Percentiles rank a stretch among this genome's conserved stretches.
Conservation (phyloP, 2,888 invertebrate genomes). For the Stramonita haemastoma region DNA sequence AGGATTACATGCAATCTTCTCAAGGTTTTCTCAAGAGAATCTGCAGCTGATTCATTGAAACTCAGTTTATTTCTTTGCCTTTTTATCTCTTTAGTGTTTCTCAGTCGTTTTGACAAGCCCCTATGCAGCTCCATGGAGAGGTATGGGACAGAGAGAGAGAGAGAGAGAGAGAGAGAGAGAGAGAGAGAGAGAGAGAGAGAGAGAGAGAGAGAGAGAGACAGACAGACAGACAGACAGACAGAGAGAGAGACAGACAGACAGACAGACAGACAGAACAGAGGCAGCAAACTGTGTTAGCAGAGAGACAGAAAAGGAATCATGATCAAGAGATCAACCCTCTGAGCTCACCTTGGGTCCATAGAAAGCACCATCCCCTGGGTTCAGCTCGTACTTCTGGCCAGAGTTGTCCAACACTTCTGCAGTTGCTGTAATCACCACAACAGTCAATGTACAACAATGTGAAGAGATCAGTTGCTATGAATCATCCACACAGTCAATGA, state of each 20-base stretch:
- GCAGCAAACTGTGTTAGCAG: too few relatives aligned
- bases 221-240: background rate
- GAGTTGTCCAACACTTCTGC: slow-evolving; percentile 90
- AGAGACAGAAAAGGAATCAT: too few relatives aligned
- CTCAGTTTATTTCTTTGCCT: too few relatives aligned
- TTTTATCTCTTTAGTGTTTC: too few relatives aligned
- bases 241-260: background rate
- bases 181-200: background rate
- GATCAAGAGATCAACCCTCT: background rate
- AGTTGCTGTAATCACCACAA: slow-evolving; percentile 83
- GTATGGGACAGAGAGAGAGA: too few relatives aligned
- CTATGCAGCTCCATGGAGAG: too few relatives aligned
- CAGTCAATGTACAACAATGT: background rate
- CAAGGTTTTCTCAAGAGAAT: too few relatives aligned
- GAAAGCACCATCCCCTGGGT: slow-evolving; percentile 98
- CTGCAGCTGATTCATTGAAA: too few relatives aligned
- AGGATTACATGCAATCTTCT: too few relatives aligned
- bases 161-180: too few relatives aligned
- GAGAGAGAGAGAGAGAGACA: background rate
- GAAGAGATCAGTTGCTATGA: too few relatives aligned
- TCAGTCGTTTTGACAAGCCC: too few relatives aligned
- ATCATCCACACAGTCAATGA: background rate
- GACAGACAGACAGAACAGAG: background rate
- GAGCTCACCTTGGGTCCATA: slow-evolving; percentile 91
- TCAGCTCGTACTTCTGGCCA: slow-evolving; percentile 92